These are phyloP conservation scores for Dipodomys merriami DNA, from an alignment of 2,113 vertebrate genomes.

Conservation along the genomic window DNA sequence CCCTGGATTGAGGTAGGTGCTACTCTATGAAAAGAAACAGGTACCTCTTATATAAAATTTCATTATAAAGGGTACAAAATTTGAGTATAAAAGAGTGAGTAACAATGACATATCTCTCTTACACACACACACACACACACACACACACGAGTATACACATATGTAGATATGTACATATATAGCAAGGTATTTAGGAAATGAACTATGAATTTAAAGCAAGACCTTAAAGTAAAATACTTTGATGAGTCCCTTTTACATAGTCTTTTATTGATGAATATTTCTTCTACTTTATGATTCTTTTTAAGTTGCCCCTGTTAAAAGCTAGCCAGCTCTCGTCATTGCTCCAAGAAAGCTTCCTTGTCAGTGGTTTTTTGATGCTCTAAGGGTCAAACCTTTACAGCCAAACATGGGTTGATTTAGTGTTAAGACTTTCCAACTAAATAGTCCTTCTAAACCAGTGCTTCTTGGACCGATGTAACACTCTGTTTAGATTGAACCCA, in stretches of 20 bases:
- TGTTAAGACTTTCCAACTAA: not conserved
- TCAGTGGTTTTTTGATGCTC: not conserved
- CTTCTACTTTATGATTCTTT: not conserved
- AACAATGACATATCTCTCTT: no score
- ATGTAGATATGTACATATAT: not conserved
- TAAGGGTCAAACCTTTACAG: not conserved
- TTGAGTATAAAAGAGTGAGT: not conserved
- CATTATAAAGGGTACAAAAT: not conserved
- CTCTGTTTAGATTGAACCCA: not conserved
- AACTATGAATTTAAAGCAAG: constrained; percentile 37
- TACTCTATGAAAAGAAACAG: not conserved
- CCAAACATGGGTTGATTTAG: not conserved
- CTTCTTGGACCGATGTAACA: not conserved
- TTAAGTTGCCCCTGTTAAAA: not conserved
- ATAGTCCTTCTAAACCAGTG: not conserved
- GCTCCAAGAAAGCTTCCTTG: not conserved
- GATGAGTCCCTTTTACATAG: not conserved
- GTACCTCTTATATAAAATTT: not conserved
- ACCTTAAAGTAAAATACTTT: not conserved
- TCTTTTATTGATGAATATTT: not conserved
- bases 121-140: not conserved
- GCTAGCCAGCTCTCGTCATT: not conserved
- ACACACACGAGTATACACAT: not conserved
- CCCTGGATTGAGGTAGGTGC: not conserved
- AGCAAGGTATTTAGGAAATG: constrained; percentile 5